Base-by-base conservation (phyloP, 2,113 vertebrate species). In the Cynopterus brachyotis region DNA sequence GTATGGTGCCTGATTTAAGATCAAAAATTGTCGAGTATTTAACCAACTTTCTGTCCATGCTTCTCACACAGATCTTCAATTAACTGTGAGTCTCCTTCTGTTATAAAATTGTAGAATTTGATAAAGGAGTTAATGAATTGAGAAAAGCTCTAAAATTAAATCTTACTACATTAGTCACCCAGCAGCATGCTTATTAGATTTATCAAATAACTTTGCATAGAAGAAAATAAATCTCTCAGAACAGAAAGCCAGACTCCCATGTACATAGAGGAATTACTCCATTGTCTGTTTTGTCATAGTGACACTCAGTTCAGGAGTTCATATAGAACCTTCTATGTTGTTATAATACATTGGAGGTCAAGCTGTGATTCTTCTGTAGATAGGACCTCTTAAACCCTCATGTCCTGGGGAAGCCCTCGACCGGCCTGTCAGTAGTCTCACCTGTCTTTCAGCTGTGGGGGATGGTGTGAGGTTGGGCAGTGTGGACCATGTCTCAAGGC, bases 71-170 rank as follows among this genome's bases (percentile, higher is more conserved):
- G 76, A 76, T 42, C 17, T 26, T 67, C 57, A 13, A 3, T 86
- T 66, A 76, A 57, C 67, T 66, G 30, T 64, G 81, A 72, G 12
- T 67, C 62, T 60, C 35, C 15, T 45, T 75, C 75, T 12, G 0
- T 90, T 37, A 11, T 2, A 64, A 30, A 76, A 53, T n/a, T 62
- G 10, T 50, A 50, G 64, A 67, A 60, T 69, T 62, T 59, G 69
- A 96, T 93, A 69, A 50, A 76, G 19, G 40, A 91, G 24, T 55
- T 47, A 76, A 72, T 66, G 73, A 69, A 82, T 78, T 50, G 45
- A 70, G 35, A n/a, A 87, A 79, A 76, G 50, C 30, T 57, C 72
- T 26, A 22, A 72, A 82, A 45, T 82, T 32, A n/a, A 79, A 73
- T 50, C 50, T 76, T 62, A 37, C 8, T 79, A 73, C 3, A 13